Conservation (phyloP, 2,888 invertebrate species). For the Phaonia tiefii region DNA sequence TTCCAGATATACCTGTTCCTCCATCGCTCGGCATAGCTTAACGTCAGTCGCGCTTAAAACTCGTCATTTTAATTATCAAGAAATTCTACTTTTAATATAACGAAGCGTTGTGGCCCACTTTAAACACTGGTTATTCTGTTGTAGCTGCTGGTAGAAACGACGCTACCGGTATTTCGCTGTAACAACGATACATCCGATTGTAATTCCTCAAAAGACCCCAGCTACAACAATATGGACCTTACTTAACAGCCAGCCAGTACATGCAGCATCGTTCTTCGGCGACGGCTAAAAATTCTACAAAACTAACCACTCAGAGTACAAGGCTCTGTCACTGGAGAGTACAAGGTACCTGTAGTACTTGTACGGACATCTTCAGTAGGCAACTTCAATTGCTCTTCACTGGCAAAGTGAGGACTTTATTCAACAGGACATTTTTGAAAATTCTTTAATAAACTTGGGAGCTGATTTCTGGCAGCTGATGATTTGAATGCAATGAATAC, state of each 20-base stretch:
- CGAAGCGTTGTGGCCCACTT: slow-evolving; percentile 66
- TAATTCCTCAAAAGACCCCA: slow-evolving; percentile 47
- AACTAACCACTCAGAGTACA: slow-evolving; percentile 72
- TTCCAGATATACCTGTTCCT: too few relatives aligned
- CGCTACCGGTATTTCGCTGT: slow-evolving; percentile 38
- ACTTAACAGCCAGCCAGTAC: slow-evolving; percentile 79
- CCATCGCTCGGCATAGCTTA: too few relatives aligned
- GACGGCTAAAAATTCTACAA: too few relatives aligned
- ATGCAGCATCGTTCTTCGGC: slow-evolving; percentile 77
- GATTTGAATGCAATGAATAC: slow-evolving; percentile 75
- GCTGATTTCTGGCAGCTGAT: too few relatives aligned
- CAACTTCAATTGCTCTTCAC: slow-evolving; percentile 72
- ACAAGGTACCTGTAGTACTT: too few relatives aligned
- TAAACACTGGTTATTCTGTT: slow-evolving; percentile 67
- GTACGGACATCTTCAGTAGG: slow-evolving; percentile 74
- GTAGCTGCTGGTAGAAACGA: slow-evolving; percentile 70
- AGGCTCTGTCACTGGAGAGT: slow-evolving; percentile 68
- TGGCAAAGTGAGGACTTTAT: slow-evolving; percentile 78
- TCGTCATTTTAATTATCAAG: slow-evolving; percentile 77
- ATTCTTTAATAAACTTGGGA: too few relatives aligned
- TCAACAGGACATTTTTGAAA: too few relatives aligned
- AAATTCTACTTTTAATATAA: slow-evolving; percentile 79
- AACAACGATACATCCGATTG: slow-evolving; percentile 62
- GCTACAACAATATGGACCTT: slow-evolving; percentile 75
- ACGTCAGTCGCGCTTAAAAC: slow-evolving; percentile 58